A percentile compares a stretch with the other conserved stretches of the same genome.
These are phyloP conservation scores for Acheta domesticus DNA, from an alignment of 2,888 invertebrate genomes.

Conservation along the genomic window DNA sequence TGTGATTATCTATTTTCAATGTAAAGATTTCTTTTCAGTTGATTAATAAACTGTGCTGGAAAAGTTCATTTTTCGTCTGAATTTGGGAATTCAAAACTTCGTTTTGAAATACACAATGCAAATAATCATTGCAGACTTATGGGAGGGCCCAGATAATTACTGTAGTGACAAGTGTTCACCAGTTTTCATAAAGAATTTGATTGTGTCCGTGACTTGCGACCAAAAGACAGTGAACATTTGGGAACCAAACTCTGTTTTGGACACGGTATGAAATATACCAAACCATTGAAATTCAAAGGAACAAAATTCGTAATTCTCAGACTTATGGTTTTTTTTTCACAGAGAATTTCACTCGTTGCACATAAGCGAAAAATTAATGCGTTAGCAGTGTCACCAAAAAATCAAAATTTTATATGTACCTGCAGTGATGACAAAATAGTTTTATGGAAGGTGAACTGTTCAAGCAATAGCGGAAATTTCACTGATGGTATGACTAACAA, in stretches of 20 bases:
- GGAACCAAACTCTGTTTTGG: neutral
- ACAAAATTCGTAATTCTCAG: neutral
- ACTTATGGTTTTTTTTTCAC: neutral
- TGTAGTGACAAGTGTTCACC: constrained; percentile 3
- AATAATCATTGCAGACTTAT: neutral
- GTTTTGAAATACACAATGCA: neutral
- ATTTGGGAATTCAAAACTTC: too few relatives aligned
- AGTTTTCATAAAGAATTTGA: neutral
- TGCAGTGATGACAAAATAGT: constrained; percentile 1
- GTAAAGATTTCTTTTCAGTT: too few relatives aligned
- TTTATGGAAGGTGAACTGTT: neutral
- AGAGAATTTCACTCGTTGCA: neutral
- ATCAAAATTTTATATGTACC: neutral
- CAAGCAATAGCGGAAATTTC: neutral
- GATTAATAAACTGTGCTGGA: too few relatives aligned
- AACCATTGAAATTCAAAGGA: neutral
- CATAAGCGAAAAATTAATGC: constrained; percentile 18
- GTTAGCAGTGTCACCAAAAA: neutral
- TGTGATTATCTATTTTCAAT: too few relatives aligned
- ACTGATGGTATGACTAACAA: too few relatives aligned
- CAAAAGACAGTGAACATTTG: neutral
- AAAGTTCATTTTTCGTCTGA: too few relatives aligned
- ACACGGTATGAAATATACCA: neutral
- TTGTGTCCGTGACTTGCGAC: neutral
- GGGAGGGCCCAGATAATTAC: neutral